Evolutionary conservation across 2,113 vertebrate species (phyloP).

Genomic region (Clarias magur): DNA sequence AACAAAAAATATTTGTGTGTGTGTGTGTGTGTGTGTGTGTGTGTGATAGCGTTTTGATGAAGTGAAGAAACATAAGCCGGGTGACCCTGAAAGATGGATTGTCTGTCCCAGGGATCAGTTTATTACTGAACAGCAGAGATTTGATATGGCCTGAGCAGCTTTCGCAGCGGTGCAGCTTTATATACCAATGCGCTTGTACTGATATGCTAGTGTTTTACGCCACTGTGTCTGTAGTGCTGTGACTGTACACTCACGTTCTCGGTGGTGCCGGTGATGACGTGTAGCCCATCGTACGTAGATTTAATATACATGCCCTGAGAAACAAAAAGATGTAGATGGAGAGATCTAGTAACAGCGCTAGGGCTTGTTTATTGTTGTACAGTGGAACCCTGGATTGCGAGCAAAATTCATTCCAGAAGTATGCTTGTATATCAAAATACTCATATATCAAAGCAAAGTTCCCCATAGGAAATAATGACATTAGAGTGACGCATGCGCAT

Average conservation of each 20-base stretch:
- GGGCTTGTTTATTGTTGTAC: background rate
- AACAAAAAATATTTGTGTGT: background rate
- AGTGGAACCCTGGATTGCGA: too few relatives aligned
- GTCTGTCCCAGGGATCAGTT: background rate
- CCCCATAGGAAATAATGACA: too few relatives aligned
- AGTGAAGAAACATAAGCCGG: background rate
- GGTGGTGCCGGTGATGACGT: conserved; percentile 80
- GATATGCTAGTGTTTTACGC: background rate
- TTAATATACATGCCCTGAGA: conserved; percentile 82
- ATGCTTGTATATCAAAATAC: too few relatives aligned
- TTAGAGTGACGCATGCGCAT: too few relatives aligned
- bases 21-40: background rate
- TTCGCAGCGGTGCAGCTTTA: background rate
- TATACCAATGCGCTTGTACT: background rate
- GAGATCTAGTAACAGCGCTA: background rate
- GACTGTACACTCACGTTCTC: conserved; percentile 76
- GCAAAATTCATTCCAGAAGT: too few relatives aligned
- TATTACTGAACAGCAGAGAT: background rate
- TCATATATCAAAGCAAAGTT: too few relatives aligned
- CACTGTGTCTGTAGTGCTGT: too few relatives aligned
- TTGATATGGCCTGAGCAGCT: background rate
- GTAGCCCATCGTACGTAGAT: conserved; percentile 79
- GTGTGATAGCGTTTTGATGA: background rate
- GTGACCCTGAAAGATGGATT: background rate
- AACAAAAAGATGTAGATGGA: conserved; percentile 39